Percentiles rank a stretch among this genome's conserved stretches.
These are phyloP conservation scores for Channa striata DNA, from an alignment of 2,797 vertebrate species.

Conservation along the genomic window DNA sequence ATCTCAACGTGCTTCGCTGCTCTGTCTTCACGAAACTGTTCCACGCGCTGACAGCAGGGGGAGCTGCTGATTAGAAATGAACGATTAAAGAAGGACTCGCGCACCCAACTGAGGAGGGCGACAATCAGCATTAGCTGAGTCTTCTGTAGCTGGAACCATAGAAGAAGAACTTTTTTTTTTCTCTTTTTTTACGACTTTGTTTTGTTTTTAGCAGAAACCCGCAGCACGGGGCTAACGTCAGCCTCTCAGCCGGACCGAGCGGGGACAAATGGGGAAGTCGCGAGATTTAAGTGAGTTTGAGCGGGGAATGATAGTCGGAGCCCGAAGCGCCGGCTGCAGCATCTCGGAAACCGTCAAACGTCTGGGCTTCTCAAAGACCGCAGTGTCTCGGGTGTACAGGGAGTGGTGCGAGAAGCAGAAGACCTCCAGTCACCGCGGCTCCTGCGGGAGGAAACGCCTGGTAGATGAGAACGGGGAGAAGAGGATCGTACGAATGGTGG, in stretches of 20 bases:
- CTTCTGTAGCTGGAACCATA: background rate
- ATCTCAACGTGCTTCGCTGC: no score
- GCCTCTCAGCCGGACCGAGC: background rate
- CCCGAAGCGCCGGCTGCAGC: conserved; percentile 43
- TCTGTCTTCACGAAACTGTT: no score
- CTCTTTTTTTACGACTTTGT: conserved; percentile 6
- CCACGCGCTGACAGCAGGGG: no score
- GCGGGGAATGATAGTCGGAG: conserved; percentile 56
- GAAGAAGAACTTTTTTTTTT: conserved; percentile 15
- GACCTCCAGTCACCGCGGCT: conserved; percentile 44
- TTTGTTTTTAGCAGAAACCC: background rate
- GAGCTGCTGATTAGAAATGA: no score
- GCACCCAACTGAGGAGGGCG: conserved; percentile 12
- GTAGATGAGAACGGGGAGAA: conserved; percentile 45
- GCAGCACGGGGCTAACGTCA: background rate
- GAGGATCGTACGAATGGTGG: conserved; percentile 49
- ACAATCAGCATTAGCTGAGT: background rate
- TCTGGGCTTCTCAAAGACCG: conserved; percentile 49
- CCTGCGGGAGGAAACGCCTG: conserved; percentile 50
- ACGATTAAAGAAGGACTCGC: background rate
- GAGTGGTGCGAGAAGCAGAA: conserved; percentile 57
- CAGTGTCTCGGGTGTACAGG: conserved; percentile 54
- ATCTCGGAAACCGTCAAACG: conserved; percentile 43
- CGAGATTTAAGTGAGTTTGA: conserved; percentile 57
- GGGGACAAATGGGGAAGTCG: conserved; percentile 50